phyloP scores from a whole-genome alignment of 2,113 vertebrate genomes.

The Calyptommatus sinebrachiatus region DNA sequence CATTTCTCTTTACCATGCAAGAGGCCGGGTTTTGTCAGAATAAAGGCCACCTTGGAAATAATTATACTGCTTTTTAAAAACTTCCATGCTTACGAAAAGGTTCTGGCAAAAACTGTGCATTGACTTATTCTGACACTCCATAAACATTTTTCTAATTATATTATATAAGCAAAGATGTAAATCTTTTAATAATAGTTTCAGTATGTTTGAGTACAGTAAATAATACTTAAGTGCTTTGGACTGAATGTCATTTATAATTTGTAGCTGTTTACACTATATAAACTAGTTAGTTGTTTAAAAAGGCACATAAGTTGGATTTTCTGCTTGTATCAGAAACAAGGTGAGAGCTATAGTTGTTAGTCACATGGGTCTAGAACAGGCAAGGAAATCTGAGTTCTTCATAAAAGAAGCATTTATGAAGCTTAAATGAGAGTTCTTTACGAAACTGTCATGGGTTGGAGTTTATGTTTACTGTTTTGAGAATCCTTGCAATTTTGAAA shows the following conservation, averaged over 20 bases:
- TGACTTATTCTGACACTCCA: neutral
- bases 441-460: neutral
- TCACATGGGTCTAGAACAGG: neutral
- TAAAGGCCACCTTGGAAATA: neutral
- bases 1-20: constrained; percentile 33
- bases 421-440: neutral
- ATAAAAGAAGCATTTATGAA: neutral
- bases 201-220: neutral
- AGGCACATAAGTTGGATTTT: neutral
- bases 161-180: neutral
- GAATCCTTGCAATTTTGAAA: too few species aligned
- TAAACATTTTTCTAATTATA: neutral
- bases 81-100: too few species aligned
- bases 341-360: neutral
- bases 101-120: too few species aligned
- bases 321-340: neutral
- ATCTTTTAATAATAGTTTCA: neutral
- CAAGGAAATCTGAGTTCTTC: neutral
- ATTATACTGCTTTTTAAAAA: neutral
- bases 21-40: constrained; percentile 13
- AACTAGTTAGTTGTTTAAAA: neutral
- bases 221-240: neutral
- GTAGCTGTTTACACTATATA: neutral
- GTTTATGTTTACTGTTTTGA: neutral
- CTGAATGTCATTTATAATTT: neutral